These are phyloP conservation scores for Cyphomyrus plagiostoma DNA, from an alignment of 2,113 vertebrate genomes.

Conservation along the genomic window DNA sequence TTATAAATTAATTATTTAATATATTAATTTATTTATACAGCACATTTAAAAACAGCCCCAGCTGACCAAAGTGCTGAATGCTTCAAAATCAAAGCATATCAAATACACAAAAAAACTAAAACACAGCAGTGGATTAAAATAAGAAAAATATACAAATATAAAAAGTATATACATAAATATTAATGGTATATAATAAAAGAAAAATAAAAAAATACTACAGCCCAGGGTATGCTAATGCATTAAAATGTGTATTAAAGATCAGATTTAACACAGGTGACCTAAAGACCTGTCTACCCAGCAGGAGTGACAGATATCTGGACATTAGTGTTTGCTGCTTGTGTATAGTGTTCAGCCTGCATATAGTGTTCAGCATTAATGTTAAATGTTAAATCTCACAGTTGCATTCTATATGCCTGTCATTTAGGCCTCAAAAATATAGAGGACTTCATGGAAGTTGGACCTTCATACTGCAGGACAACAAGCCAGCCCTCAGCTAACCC, in stretches of 20 bases:
- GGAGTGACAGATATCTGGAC: neutral
- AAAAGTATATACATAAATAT: neutral
- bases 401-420: neutral
- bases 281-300: neutral
- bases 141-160: neutral
- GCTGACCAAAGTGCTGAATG: too few species aligned
- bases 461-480: neutral
- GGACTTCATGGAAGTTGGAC: neutral
- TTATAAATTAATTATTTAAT: too few species aligned
- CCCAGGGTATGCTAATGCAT: too few species aligned
- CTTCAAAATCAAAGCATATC: too few species aligned
- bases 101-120: too few species aligned
- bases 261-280: neutral
- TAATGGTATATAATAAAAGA: neutral
- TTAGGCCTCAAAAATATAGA: neutral
- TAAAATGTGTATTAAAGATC: too few species aligned
- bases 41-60: too few species aligned
- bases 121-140: neutral
- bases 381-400: neutral
- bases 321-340: neutral
- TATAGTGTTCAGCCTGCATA: too few species aligned
- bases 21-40: too few species aligned
- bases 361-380: neutral
- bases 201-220: too few species aligned
- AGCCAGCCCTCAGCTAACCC: neutral